Evolutionary conservation across 2,888 invertebrate genomes (phyloP), one percentile per base, ranked within the genome.

Genomic region (Chirona hameri): DNA sequence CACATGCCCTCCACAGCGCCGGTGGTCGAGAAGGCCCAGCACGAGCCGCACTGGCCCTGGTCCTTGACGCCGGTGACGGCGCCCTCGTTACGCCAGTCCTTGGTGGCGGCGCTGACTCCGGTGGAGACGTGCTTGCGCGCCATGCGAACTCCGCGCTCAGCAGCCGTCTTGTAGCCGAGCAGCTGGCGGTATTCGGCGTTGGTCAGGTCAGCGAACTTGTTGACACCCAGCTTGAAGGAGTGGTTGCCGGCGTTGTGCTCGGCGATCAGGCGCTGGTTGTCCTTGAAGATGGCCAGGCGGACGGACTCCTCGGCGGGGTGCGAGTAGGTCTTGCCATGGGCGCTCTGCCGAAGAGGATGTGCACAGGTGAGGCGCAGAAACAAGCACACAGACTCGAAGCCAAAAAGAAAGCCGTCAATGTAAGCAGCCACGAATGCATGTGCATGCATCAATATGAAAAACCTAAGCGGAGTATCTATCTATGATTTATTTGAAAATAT

Each of bases 211-310:
- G 93, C 92, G 88, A 93, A 96, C 88, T 95, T 93, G 90, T 97
- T 87, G 85, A 87, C 86, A 31, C 83, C 85, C 27, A 87, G 83
- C 18, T 81, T 82, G 84, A 85, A 87, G 12, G 85, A 84, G 57
- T 85, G 85, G 12, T 85, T n/a, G 27, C 87, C 87, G 79, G 84
- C 83, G 90, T 97, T 97, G 88, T 97, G 96, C 87, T 92, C 92
- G 81, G 94, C 94, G 86, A 97, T 93, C 88, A 92, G 93, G 87
- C 93, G 92, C 86, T 92, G 92, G 89, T 97, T 96, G 88, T 96
- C 95, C 89, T 95, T 92, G 88, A 92, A 97, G 86, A 96, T 94
- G 89, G 96, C 95, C 91, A 94, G 91, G 81, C 96, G 92, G 89
- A 94, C 95, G 86, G 91, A 91, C 87, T 96, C 96, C 87, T 96